Conservation (phyloP, 2,888 invertebrate species). For the Adineta ricciae region DNA sequence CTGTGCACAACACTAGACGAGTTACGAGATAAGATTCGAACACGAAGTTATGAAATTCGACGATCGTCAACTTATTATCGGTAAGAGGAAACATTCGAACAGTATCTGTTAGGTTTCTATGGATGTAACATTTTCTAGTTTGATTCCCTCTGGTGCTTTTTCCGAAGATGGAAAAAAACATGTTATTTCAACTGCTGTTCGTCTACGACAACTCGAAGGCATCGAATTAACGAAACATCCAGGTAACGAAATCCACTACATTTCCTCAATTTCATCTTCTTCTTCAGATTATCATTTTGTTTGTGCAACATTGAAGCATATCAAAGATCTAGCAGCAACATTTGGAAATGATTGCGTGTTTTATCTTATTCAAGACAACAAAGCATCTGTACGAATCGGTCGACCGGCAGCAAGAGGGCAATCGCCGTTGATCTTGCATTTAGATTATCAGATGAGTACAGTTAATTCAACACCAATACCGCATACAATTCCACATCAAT, state of each 20-base stretch:
- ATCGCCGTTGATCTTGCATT: not conserved
- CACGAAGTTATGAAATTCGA: not conserved
- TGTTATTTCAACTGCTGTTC: not conserved
- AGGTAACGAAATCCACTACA: no score
- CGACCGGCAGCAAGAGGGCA: not conserved
- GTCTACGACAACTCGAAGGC: not conserved
- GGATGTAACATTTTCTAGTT: no score
- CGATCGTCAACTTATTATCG: not conserved
- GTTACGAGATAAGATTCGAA: not conserved
- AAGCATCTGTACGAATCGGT: not conserved
- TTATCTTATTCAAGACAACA: not conserved
- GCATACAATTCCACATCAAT: not conserved
- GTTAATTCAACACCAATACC: slow-evolving; percentile 39
- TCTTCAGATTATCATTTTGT: slow-evolving; percentile 35
- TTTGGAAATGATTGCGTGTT: slow-evolving; percentile 8
- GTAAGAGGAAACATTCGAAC: not conserved
- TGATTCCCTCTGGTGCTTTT: not conserved
- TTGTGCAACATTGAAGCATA: not conserved
- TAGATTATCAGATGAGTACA: slow-evolving; percentile 36
- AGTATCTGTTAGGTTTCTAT: not conserved
- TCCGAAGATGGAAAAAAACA: slow-evolving; percentile 1
- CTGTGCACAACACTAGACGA: not conserved
- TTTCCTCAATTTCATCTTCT: slow-evolving; percentile 34
- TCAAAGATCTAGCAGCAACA: slow-evolving; percentile 8
- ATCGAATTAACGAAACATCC: slow-evolving; percentile 12